A percentile compares a stretch with the other conserved stretches of the same genome.
Evolutionary conservation across 2,888 invertebrate genomes (phyloP).

Genomic region (Halictus ligatus): DNA sequence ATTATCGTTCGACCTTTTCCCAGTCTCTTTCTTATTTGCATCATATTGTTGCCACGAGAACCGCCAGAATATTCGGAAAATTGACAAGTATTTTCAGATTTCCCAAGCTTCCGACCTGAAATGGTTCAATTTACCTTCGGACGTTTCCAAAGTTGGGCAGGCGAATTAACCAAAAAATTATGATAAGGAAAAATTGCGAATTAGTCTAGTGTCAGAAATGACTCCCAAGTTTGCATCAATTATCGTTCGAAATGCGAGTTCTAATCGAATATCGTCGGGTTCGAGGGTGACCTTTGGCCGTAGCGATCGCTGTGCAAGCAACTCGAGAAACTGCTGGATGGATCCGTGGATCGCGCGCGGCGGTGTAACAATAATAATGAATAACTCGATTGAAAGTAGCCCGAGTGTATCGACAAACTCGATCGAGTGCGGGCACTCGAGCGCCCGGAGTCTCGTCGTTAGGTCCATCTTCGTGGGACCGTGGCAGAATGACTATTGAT

Average conservation of each 20-base stretch:
- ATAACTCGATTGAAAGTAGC: slow-evolving; percentile 57
- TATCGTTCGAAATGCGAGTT: background rate
- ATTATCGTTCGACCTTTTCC: background rate
- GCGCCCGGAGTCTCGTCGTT: slow-evolving; percentile 17
- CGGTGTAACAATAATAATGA: slow-evolving; percentile 55
- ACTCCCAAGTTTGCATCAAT: background rate
- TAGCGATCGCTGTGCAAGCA: slow-evolving; percentile 1
- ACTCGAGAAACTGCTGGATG: slow-evolving; percentile 20
- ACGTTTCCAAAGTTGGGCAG: too few species aligned
- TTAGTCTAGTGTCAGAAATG: background rate
- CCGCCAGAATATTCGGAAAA: too few species aligned
- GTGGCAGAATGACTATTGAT: slow-evolving; percentile 75
- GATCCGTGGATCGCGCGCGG: slow-evolving; percentile 7
- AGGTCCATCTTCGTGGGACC: slow-evolving; percentile 47
- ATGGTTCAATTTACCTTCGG: too few species aligned
- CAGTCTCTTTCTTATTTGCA: too few species aligned
- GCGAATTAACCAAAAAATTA: too few species aligned
- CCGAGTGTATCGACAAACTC: slow-evolving; percentile 47
- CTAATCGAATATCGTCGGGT: background rate
- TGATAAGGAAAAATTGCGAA: too few species aligned
- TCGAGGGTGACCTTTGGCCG: background rate
- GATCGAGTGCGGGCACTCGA: slow-evolving; percentile 38
- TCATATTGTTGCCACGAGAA: too few species aligned
- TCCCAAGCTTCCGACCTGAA: too few species aligned
- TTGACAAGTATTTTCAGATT: too few species aligned